Percentiles rank a stretch among this genome's conserved stretches.
Evolutionary conservation across 2,797 vertebrate species (phyloP).

Genomic region (Carapus acus): DNA sequence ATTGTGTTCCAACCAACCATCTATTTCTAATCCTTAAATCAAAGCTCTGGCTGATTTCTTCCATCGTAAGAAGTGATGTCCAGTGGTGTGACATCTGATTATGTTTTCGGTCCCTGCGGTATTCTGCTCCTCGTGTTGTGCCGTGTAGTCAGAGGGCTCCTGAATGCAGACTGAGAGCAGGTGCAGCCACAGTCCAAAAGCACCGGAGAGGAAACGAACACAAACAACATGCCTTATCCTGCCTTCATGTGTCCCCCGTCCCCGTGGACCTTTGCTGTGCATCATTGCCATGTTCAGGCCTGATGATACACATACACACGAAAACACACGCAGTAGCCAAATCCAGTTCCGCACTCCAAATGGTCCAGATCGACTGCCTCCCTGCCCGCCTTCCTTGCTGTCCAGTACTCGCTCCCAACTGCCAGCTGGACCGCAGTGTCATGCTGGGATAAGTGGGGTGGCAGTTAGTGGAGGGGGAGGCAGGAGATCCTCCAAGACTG

Average conservation of each 20-base stretch:
- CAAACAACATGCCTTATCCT: slow-evolving; percentile 60
- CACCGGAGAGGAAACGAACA: slow-evolving; percentile 59
- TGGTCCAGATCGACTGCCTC: slow-evolving; percentile 17
- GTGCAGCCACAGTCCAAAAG: slow-evolving; percentile 51
- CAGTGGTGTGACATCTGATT: slow-evolving; percentile 56
- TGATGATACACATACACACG: background rate
- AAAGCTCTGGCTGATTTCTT: slow-evolving; percentile 52
- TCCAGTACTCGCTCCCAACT: slow-evolving; percentile 30
- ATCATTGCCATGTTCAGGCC: slow-evolving; percentile 48
- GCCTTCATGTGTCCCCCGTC: slow-evolving; percentile 54
- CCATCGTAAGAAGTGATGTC: slow-evolving; percentile 30
- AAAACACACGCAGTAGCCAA: slow-evolving; percentile 24
- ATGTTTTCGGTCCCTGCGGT: slow-evolving; percentile 45
- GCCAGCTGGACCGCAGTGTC: slow-evolving; percentile 42
- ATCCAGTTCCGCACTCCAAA: slow-evolving; percentile 24
- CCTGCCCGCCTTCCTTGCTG: background rate
- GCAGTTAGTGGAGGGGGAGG: slow-evolving; percentile 31
- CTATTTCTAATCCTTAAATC: slow-evolving; percentile 50
- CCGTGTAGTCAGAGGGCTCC: slow-evolving; percentile 46
- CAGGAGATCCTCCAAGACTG: slow-evolving; percentile 54
- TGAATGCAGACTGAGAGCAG: slow-evolving; percentile 57
- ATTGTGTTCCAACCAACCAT: too few species aligned
- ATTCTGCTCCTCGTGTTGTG: slow-evolving; percentile 41
- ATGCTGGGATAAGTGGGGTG: slow-evolving; percentile 64
- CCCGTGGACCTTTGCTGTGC: slow-evolving; percentile 49